These are phyloP conservation scores for Puffinus mauretanicus DNA, from an alignment of 2,113 vertebrate genomes.

Conservation along the genomic window DNA sequence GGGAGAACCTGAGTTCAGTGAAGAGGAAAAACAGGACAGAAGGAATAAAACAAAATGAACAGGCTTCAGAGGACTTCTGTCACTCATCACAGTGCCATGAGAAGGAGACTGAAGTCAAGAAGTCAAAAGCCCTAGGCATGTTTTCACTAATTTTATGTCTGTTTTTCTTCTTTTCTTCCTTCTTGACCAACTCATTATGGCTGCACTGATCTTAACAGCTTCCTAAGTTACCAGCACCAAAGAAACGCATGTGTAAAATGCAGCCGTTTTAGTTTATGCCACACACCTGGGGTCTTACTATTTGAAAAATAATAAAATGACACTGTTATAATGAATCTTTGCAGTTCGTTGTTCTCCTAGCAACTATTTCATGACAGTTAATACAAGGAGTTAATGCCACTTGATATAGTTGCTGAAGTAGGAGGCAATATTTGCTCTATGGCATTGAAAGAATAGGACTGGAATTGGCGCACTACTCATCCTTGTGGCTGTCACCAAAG, in stretches of 20 bases:
- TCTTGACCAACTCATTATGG: neutral
- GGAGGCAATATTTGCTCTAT: neutral
- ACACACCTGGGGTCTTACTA: neutral
- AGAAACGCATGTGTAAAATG: neutral
- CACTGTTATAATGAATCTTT: neutral
- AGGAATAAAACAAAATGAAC: conserved; percentile 5
- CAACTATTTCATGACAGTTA: neutral
- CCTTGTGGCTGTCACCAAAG: neutral
- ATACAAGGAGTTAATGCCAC: neutral
- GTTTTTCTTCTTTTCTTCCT: neutral
- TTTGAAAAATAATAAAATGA: neutral
- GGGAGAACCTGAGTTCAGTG: neutral
- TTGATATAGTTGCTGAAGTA: neutral
- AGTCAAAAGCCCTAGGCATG: neutral
- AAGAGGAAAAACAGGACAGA: conserved; percentile 38
- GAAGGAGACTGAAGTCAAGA: conserved; percentile 16
- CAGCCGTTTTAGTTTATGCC: neutral
- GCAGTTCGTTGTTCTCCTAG: neutral
- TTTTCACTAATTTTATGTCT: neutral
- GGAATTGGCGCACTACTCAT: neutral
- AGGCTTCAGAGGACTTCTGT: conserved; percentile 23
- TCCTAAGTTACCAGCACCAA: neutral
- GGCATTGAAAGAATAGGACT: neutral
- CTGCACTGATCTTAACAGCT: neutral
- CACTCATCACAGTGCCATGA: neutral